Conservation (phyloP, 2,113 vertebrate genomes). For the Prunella fulvescens region DNA sequence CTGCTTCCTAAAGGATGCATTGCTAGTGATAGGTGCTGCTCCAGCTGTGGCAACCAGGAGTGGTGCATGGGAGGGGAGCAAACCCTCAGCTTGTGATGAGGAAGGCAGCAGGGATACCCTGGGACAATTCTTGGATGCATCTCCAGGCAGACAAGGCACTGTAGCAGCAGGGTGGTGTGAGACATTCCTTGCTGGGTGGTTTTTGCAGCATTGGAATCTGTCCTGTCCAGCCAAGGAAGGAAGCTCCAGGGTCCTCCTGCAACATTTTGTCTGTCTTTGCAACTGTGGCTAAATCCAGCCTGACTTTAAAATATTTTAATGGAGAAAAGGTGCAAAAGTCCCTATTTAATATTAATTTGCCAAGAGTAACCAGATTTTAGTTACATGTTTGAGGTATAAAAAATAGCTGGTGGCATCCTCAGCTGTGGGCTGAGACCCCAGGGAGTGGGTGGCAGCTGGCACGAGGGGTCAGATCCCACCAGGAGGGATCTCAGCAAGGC, state of each 20-base stretch:
- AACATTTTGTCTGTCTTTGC: neutral
- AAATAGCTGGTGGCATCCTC: neutral
- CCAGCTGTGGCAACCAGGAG: neutral
- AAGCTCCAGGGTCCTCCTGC: neutral
- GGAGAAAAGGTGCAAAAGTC: neutral
- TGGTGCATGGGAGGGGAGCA: neutral
- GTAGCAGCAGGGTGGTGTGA: neutral
- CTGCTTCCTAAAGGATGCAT: accelerated
- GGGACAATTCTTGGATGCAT: neutral
- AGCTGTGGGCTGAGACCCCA: accelerated
- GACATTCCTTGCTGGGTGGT: neutral
- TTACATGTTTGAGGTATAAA: neutral
- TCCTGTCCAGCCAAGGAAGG: neutral
- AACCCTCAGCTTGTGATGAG: neutral
- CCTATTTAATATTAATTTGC: neutral
- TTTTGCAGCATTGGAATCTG: neutral
- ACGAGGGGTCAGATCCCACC: neutral
- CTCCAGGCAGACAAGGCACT: neutral
- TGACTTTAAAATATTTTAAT: neutral
- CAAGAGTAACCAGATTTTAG: neutral
- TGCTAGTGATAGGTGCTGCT: neutral
- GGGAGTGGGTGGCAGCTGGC: neutral
- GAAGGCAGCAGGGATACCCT: neutral
- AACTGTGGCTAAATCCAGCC: neutral
- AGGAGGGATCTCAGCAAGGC: neutral